Evolutionary conservation across 2,113 vertebrate genomes (phyloP), one percentile per base, ranked within the genome.

Genomic region (Dasyornis broadbenti): DNA sequence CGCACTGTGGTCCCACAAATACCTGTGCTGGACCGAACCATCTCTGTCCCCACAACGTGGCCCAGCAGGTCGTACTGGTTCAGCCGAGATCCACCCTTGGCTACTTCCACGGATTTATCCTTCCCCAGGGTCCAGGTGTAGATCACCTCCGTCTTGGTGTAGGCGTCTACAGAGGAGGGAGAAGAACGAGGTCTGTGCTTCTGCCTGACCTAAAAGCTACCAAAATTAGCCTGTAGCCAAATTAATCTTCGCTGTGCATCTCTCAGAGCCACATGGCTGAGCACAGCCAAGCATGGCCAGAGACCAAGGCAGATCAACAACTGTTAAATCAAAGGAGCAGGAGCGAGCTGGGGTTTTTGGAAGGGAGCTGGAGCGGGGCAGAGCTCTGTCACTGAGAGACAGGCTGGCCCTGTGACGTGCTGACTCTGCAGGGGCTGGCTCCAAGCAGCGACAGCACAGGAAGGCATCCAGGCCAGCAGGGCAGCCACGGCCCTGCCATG

Each of bases 21-120:
- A 99, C 99, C 99, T 99, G 99, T 99, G 97, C 99, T 99, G 84
- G 99, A 99, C 57, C 99, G 99, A 97, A 99, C 99, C 97, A 99
- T 99, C 97, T 99, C 99, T 92, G 99, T 99, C 47, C 99, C 99
- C 81, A 99, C 99, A 57, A 99, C 99, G 9, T 99, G 99, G 52
- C 99, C 99, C 96, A 99, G 97, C 63, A 99, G 96, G 97, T 99
- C 99, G 45, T 99, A 99, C 83, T 99, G 99, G 96, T 99, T 99
- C 81, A 99, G 98, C 59, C 99, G 98, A 68, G 99, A 99, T n/a
- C 99, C 99, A 45, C 99, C 99, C 76, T 99, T 98, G 1, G 99
- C 99, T 59, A 99, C 99, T 75, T 99, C 97, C 35, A 99, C 99
- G 2, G 99, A 99, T 47, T 98, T 98, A 82, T 99, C 98, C 63